Base-by-base conservation (phyloP, 2,113 vertebrate species). In the Solea senegalensis region DNA sequence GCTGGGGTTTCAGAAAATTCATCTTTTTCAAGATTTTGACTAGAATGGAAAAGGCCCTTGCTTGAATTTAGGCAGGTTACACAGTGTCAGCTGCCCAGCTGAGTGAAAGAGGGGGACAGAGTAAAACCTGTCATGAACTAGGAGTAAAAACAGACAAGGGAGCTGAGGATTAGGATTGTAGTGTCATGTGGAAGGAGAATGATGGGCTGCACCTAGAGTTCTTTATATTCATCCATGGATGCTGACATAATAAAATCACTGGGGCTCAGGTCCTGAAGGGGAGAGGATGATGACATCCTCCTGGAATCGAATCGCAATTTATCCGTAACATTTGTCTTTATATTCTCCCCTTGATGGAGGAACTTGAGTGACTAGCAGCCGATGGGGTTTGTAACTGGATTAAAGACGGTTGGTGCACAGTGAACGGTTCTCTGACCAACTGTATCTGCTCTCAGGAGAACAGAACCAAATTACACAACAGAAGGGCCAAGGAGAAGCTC, bases 391-490 rank as follows among this genome's bases (percentile, higher is more conserved):
- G 58, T 82, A 82, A 88, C 64, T 82, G 86, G 80, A 89, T 91
- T 84, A 83, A 44, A 66, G 79, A 39, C 16, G 9, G 65, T 79
- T 64, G 65, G 70, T 75, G 74, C 45, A 74, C 60, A 55, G 78
- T 72, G 69, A 82, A 76, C 84, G 74, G 72, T 54, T 62, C 52
- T 61, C 67, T 28, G 53, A 72, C 72, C 58, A 54, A 63, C 69
- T 70, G 50, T 55, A 78, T 87, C 86, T 63, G 52, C 81, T 87
- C 68, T 64, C 39, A 16, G 73, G 73, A 71, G 67, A 76, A 78
- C 81, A 76, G 80, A 87, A 76, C 76, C 55, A 69, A 80, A 78
- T 73, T 80, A 83, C 57, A 82, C 56, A 67, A 78, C 72, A 83
- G 66, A 77, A 51, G 65, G 53, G 65, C 9, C 57, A 68, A 81